Percentiles rank a stretch among this genome's conserved stretches.
phyloP scores from a whole-genome alignment of 2,113 vertebrate species.

The Mobula hypostoma region DNA sequence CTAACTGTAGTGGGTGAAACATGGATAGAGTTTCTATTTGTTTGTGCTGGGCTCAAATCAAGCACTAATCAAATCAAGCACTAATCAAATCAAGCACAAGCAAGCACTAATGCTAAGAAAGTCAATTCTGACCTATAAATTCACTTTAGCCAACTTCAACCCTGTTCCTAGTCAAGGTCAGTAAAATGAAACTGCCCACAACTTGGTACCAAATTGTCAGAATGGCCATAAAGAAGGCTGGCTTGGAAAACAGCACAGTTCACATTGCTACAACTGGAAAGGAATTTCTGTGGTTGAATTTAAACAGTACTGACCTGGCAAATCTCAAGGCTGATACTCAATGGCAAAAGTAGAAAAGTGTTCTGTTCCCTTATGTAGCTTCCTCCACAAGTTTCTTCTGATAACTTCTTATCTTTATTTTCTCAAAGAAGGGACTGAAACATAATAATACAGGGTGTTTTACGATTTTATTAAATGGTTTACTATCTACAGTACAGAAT shows the following conservation, averaged over 20 bases:
- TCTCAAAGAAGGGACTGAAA: background rate
- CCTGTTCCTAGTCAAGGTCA: background rate
- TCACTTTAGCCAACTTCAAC: background rate
- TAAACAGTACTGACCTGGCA: constrained; percentile 1
- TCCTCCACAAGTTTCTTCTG: background rate
- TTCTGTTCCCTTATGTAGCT: constrained; percentile 8
- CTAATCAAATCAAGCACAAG: background rate
- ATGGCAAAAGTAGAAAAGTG: constrained; percentile 17
- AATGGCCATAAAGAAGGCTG: background rate
- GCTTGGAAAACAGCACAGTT: background rate
- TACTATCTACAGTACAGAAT: background rate
- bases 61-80: no score
- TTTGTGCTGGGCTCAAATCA: background rate
- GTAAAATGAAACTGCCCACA: background rate
- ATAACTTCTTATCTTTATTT: background rate
- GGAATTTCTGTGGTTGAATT: background rate
- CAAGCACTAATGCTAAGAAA: background rate
- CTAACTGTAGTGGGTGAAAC: background rate
- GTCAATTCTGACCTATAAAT: background rate
- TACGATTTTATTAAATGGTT: background rate
- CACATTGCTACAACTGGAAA: background rate
- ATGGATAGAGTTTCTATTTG: background rate
- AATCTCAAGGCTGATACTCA: background rate
- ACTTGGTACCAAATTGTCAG: constrained; percentile 2
- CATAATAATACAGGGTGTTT: background rate